These are phyloP conservation scores for Centropus bengalensis DNA, from an alignment of 2,113 vertebrate genomes.

Conservation along the genomic window DNA sequence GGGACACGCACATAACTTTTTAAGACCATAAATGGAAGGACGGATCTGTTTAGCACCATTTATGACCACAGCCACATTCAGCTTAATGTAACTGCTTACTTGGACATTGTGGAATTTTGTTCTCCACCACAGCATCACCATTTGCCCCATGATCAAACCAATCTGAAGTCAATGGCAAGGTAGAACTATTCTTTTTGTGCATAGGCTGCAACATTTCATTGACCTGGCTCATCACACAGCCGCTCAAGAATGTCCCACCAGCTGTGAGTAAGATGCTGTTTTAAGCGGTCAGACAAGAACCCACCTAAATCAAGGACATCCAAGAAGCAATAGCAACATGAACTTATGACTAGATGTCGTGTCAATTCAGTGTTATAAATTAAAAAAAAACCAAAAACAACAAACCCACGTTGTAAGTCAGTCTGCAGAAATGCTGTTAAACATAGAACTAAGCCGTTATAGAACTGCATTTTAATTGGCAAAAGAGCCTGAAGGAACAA, in stretches of 20 bases:
- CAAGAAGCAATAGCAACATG: background rate
- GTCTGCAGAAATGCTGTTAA: background rate
- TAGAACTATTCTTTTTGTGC: background rate
- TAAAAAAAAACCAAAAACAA: background rate
- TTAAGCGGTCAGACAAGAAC: background rate
- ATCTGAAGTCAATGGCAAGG: background rate
- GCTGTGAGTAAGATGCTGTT: fast-evolving
- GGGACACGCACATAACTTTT: background rate
- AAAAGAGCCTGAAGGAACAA: background rate
- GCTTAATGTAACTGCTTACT: background rate
- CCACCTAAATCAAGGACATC: background rate
- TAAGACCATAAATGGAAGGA: background rate
- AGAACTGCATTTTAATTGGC: background rate
- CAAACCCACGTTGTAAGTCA: background rate
- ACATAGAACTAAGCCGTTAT: background rate
- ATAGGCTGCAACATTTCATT: background rate
- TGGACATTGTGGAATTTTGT: background rate
- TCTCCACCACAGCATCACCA: background rate
- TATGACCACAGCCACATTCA: background rate
- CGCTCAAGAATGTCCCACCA: fast-evolving
- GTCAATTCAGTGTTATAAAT: background rate
- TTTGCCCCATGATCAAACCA: background rate
- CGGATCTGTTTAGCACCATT: background rate
- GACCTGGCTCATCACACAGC: background rate
- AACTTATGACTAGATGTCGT: background rate